Conservation (phyloP, 2,113 vertebrate species). For the Rhipidura dahli region DNA sequence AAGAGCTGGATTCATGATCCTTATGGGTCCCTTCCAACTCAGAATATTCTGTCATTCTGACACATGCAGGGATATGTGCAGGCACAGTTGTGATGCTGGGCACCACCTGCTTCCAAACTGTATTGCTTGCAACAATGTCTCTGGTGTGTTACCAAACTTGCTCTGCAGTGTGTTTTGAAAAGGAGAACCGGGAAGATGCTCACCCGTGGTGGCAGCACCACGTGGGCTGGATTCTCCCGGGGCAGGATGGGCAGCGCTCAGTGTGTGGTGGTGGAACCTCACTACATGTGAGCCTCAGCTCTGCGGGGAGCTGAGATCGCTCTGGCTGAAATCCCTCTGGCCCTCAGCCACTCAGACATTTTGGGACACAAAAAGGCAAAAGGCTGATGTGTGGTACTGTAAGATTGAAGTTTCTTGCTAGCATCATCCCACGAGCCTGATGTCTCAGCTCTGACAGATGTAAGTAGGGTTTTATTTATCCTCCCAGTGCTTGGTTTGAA, state of each 20-base stretch:
- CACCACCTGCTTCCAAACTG: neutral
- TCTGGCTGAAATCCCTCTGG: neutral
- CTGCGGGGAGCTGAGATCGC: neutral
- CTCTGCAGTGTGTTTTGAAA: neutral
- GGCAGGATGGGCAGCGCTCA: neutral
- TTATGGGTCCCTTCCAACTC: neutral
- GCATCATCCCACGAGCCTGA: neutral
- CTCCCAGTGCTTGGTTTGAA: neutral
- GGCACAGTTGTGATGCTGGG: neutral
- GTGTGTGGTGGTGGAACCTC: fast-evolving
- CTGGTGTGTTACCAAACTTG: neutral
- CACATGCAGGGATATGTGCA: neutral
- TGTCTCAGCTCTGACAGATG: neutral
- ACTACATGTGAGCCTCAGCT: neutral
- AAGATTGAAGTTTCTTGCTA: neutral
- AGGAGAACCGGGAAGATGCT: neutral
- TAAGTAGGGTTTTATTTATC: neutral
- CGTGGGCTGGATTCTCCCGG: neutral
- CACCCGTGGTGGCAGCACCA: neutral
- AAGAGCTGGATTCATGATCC: fast-evolving
- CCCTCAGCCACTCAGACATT: neutral
- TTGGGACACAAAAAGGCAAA: neutral
- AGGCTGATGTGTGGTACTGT: no score
- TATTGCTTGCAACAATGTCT: neutral
- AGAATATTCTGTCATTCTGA: neutral